Evolutionary conservation across 2,113 vertebrate genomes (phyloP), one percentile per base, ranked within the genome.

Genomic region (Podiceps cristatus): DNA sequence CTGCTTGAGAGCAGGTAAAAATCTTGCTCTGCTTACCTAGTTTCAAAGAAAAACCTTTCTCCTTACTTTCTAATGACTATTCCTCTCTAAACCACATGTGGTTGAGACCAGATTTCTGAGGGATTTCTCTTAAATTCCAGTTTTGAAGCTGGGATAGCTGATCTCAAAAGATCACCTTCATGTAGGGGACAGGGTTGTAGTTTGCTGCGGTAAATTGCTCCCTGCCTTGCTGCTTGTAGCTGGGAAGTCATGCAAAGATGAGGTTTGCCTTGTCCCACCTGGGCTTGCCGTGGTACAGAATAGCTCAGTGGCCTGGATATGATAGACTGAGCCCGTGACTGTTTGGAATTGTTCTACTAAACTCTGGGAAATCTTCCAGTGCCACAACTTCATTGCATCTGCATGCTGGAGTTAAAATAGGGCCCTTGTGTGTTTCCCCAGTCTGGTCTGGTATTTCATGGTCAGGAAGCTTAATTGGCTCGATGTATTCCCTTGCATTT

Each of bases 361-460:
- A 50, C 58, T 40, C 52, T 69, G 44, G 22, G 63, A 86, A 58
- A 25, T 73, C 20, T 45, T 88, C 29, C 25, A 29, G 25, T 1
- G 0, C 6, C 4, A 12, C 45, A 47, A 28, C 45, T 83, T 75
- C 14, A 5, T 78, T 71, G n/a, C 1, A 0, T 19, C 67, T 33
- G 17, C 31, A 20, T 73, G 24, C 59, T 62, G 52, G 63, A 42
- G 55, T 59, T 88, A 37, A 44, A 66, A 64, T 33, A 20, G 1
- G 18, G 42, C 40, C 24, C 25, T 86, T 5, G 0, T 1, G 0
- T 0, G 1, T 55, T 77, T 73, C 31, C 31, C 13, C 28, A 19
- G 28, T 45, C 27, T 74, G 13, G 3, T 73, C 27, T 49, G 50
- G 40, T 80, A 47, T 44, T 52, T 76, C 0, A 0, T 22, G 20